phyloP scores from a whole-genome alignment of 2,797 vertebrate genomes.

The Garrulus glandarius region DNA sequence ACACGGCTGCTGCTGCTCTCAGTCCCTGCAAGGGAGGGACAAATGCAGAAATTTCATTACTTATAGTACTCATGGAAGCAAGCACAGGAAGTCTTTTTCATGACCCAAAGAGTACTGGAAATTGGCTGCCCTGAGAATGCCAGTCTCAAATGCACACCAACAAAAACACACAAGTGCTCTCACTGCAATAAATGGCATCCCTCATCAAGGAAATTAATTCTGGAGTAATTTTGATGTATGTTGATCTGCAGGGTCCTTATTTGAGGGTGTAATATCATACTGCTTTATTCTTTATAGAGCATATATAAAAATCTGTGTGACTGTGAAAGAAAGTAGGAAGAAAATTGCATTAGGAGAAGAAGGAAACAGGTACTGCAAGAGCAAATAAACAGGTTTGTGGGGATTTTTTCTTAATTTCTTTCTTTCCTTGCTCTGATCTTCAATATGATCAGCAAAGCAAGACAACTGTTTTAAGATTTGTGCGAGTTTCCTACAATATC shows the following conservation, averaged over 20 bases:
- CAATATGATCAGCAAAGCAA: neutral
- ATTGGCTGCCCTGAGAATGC: neutral
- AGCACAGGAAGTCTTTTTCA: neutral
- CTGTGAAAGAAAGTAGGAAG: neutral
- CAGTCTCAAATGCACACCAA: neutral
- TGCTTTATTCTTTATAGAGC: neutral
- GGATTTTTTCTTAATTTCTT: neutral
- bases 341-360: neutral
- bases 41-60: neutral
- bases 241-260: neutral
- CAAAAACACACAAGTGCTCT: neutral
- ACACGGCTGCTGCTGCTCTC: neutral
- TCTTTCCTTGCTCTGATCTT: neutral
- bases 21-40: neutral
- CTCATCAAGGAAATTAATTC: neutral
- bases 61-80: neutral
- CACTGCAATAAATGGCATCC: neutral
- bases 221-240: neutral
- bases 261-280: neutral
- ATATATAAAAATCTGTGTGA: neutral
- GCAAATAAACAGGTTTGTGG: neutral
- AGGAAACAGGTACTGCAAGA: neutral
- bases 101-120: neutral
- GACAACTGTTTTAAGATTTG: accelerated
- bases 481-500: neutral